Conservation (phyloP, 2,888 invertebrate genomes). For the Ennomos erosarius region DNA sequence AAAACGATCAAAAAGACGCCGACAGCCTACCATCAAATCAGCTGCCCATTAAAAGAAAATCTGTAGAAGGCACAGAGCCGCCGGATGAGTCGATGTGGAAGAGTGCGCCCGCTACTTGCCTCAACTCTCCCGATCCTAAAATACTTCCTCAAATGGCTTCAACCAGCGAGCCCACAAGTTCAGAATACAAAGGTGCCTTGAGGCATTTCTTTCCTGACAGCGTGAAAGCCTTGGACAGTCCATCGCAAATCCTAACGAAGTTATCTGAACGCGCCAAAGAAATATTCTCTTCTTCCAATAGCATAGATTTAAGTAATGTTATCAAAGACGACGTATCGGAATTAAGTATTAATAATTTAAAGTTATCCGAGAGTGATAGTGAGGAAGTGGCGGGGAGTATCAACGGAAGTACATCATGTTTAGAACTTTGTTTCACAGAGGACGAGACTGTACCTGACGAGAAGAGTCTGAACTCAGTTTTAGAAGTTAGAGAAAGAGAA, state of each 20-base stretch:
- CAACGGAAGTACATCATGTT: slow-evolving; percentile 77
- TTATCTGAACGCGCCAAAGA: slow-evolving; percentile 81
- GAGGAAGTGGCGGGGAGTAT: slow-evolving; percentile 79
- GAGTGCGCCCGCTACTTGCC: slow-evolving; percentile 87
- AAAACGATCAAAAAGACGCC: slow-evolving; percentile 59
- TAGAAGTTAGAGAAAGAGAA: slow-evolving; percentile 79
- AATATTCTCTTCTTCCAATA: slow-evolving; percentile 78
- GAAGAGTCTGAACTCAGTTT: slow-evolving; percentile 59
- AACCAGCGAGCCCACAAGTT: slow-evolving; percentile 76
- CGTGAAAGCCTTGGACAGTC: slow-evolving; percentile 75
- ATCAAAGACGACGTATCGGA: slow-evolving; percentile 74
- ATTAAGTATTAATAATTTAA: slow-evolving; percentile 74
- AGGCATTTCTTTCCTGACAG: slow-evolving; percentile 80
- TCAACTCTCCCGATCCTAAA: slow-evolving; percentile 85
- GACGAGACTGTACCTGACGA: slow-evolving; percentile 74
- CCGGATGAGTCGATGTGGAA: slow-evolving; percentile 66
- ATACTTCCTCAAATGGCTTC: slow-evolving; percentile 61
- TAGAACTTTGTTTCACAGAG: slow-evolving; percentile 80
- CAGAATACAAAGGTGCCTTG: slow-evolving; percentile 69
- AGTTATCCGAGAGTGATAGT: slow-evolving; percentile 80
- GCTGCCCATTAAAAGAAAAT: slow-evolving; percentile 47
- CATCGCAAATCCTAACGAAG: slow-evolving; percentile 76
- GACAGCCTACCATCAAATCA: too few species aligned
- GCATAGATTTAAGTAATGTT: slow-evolving; percentile 70
- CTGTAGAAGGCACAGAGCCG: slow-evolving; percentile 45